These are phyloP conservation scores for Nannoperca australis DNA, from an alignment of 2,797 vertebrate genomes.

Conservation along the genomic window DNA sequence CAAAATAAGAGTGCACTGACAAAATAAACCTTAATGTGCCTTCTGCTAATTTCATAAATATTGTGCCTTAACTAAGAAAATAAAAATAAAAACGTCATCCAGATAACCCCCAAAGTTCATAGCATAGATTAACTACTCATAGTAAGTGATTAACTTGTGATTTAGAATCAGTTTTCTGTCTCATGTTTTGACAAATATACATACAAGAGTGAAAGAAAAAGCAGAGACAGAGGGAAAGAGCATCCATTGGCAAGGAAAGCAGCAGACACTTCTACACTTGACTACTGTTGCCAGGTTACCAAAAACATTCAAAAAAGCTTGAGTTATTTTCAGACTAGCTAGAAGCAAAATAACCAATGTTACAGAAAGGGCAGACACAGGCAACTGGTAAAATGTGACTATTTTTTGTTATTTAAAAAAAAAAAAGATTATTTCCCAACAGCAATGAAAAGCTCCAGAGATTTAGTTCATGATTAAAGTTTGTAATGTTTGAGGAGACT, in stretches of 20 bases:
- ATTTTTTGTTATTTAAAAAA: conserved; percentile 1
- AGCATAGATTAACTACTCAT: not conserved
- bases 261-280: conserved; percentile 65
- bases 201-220: conserved; percentile 28
- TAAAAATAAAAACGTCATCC: not conserved
- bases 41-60: not conserved
- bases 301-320: conserved; percentile 68
- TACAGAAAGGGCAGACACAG: conserved; percentile 44
- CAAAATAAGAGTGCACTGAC: not conserved
- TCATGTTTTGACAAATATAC: conserved; percentile 15
- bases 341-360: conserved; percentile 55
- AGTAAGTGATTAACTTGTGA: not conserved
- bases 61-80: not conserved
- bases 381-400: conserved; percentile 47
- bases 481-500: not conserved
- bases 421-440: not conserved
- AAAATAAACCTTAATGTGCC: not conserved
- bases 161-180: not conserved
- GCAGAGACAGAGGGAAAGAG: conserved; percentile 47
- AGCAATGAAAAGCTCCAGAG: not conserved
- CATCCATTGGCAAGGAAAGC: conserved; percentile 57
- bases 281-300: conserved; percentile 77
- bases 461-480: conserved; percentile 1
- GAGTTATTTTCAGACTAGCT: conserved; percentile 70
- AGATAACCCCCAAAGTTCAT: not conserved